Evolutionary conservation across 2,113 vertebrate genomes (phyloP).

Genomic region (Phyllopteryx taeniolatus): DNA sequence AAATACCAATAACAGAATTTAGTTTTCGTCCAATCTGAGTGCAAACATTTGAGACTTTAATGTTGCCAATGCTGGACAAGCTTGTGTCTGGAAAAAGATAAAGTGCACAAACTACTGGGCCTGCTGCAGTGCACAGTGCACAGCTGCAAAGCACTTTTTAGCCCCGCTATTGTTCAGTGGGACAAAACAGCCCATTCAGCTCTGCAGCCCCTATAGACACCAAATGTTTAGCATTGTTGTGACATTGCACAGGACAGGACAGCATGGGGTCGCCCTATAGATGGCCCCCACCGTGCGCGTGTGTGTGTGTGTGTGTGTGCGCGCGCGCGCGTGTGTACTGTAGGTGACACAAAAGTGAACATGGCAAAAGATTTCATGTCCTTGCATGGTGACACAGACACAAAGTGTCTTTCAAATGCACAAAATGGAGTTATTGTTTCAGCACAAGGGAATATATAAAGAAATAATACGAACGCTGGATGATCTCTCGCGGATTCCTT

Average conservation of each 20-base stretch:
- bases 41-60: neutral
- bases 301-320: constrained; percentile 15
- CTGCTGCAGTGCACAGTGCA: constrained; percentile 52
- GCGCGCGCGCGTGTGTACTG: constrained; percentile 7
- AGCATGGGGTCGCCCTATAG: constrained; percentile 67
- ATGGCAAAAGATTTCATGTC: neutral
- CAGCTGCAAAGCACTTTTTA: constrained; percentile 72
- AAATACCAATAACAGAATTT: too few species aligned
- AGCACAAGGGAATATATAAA: constrained; percentile 28
- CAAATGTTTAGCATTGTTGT: constrained; percentile 76
- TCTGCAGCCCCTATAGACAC: constrained; percentile 64
- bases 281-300: constrained; percentile 25
- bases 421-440: constrained; percentile 32
- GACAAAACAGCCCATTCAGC: constrained; percentile 72
- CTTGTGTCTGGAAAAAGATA: constrained; percentile 35
- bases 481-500: constrained; percentile 14
- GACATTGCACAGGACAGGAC: constrained; percentile 64
- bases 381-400: neutral
- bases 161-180: constrained; percentile 70
- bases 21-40: too few species aligned
- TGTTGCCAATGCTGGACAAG: neutral
- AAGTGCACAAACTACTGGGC: constrained; percentile 50
- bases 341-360: neutral
- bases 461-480: constrained; percentile 41
- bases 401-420: constrained; percentile 30